Conservation (phyloP, 2,113 vertebrate genomes). For the Dolichotis patagonum region DNA sequence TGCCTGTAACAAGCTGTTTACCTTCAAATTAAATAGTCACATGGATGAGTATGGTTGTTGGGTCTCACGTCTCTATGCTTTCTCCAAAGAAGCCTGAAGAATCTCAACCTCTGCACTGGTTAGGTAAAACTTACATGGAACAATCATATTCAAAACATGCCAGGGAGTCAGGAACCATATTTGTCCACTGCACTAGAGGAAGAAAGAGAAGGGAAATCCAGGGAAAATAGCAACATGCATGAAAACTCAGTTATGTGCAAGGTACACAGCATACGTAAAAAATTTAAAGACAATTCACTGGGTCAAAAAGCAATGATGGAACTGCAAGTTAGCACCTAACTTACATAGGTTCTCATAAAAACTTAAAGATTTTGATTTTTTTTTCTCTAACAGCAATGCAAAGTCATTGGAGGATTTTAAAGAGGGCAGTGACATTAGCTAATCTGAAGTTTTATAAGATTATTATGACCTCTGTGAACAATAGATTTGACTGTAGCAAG, state of each 20-base stretch:
- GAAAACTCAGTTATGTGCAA: background rate
- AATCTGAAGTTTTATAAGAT: slow-evolving; percentile 35
- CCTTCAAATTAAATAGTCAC: background rate
- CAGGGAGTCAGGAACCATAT: background rate
- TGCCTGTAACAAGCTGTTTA: background rate
- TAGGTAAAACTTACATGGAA: background rate
- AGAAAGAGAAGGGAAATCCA: background rate
- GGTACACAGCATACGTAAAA: background rate
- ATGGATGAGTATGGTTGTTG: background rate
- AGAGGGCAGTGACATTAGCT: background rate
- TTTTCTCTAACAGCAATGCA: background rate
- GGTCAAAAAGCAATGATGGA: background rate
- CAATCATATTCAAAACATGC: background rate
- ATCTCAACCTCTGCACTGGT: background rate
- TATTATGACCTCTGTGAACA: slow-evolving; percentile 9
- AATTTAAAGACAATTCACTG: background rate
- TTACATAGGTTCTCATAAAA: background rate
- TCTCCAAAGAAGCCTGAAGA: background rate
- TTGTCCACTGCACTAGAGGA: background rate
- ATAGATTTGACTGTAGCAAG: background rate
- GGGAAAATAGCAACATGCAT: background rate
- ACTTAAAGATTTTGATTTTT: background rate
- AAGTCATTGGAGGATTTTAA: slow-evolving; percentile 20
- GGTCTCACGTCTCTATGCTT: background rate
- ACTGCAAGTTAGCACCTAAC: background rate